phyloP scores from a whole-genome alignment of 2,888 invertebrate genomes.

The Sarcophaga caerulescens region DNA sequence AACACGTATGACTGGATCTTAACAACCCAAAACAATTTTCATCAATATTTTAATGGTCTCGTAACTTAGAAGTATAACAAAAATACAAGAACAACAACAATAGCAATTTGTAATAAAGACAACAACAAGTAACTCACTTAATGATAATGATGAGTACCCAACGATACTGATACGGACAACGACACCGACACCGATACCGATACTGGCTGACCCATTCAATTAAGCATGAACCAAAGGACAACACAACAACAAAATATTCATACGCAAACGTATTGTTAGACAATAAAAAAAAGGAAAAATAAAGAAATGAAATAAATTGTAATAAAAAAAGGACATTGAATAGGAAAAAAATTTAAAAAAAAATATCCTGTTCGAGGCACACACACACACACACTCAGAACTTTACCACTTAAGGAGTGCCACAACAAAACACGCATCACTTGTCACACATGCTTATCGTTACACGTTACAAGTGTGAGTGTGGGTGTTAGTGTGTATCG shows the following conservation, averaged over 20 bases:
- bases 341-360: neutral
- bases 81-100: neutral
- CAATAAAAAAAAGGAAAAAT: slow-evolving; percentile 26
- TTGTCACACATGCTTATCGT: slow-evolving; percentile 76
- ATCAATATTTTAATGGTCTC: slow-evolving; percentile 64
- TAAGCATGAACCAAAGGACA: slow-evolving; percentile 78
- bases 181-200: slow-evolving; percentile 16
- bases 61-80: slow-evolving; percentile 42
- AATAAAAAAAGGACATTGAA: slow-evolving; percentile 21
- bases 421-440: slow-evolving; percentile 80
- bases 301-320: slow-evolving; percentile 33
- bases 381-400: slow-evolving; percentile 25
- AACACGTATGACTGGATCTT: slow-evolving; percentile 63
- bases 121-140: slow-evolving; percentile 3
- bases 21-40: slow-evolving; percentile 65
- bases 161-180: neutral
- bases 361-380: slow-evolving; percentile 69
- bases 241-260: slow-evolving; percentile 2
- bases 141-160: neutral
- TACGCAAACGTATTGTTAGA: slow-evolving; percentile 35
- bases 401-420: slow-evolving; percentile 78
- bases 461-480: slow-evolving; percentile 22
- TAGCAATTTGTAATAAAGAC: slow-evolving; percentile 4
- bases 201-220: slow-evolving; percentile 80
- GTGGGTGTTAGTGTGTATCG: neutral